Base-by-base conservation (phyloP, 2,113 vertebrate genomes). In the Takifugu flavidus region DNA sequence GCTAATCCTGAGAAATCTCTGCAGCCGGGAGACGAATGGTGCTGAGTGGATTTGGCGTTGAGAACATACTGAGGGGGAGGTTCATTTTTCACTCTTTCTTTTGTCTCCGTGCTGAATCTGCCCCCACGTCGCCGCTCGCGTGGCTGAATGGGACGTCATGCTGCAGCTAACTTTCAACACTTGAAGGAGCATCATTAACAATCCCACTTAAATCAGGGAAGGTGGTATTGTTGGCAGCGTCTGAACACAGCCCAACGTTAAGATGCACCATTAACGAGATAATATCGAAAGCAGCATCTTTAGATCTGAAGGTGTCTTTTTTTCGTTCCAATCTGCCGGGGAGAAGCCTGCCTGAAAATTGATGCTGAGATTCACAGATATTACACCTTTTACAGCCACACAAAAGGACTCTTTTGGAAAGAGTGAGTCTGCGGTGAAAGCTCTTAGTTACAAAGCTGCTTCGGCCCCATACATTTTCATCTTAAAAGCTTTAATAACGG, bases 401-500 rank as follows among this genome's bases (percentile, higher is more conserved):
- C 44, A 14, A 39, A 39, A 39, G 34, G 13, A 14, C 55, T 27
- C 62, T 61, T 65, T 51, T 80, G 67, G 72, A 75, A 84, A 76
- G 34, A 10, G 1, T 10, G 7, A 10, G 34, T 39, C 34, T 39
- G 34, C 56, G 56, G 44, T 67, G 59, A 70, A 75, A 57, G 53
- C 56, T 65, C 59, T 62, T 28, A 60, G 45, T 64, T 62, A 67
- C 77, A 81, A 86, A 86, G 72, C 61, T 78, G 25, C 49, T 55
- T 34, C 44, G 14, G 52, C 51, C 57, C 31, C 28, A 82, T 85
- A 75, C 85, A 82, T 55, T 70, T 53, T 62, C 58, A 55, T n/a
- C 56, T 69, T 76, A 55, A 82, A 39, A 85, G 59, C 49, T 43
- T 81, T 77, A 76, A 64, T 84, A 82, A 2, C 70, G 54, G 73